Evolutionary conservation across 2,888 invertebrate species (phyloP), one percentile per base, ranked within the genome.

Genomic region (Pandemis heparana): DNA sequence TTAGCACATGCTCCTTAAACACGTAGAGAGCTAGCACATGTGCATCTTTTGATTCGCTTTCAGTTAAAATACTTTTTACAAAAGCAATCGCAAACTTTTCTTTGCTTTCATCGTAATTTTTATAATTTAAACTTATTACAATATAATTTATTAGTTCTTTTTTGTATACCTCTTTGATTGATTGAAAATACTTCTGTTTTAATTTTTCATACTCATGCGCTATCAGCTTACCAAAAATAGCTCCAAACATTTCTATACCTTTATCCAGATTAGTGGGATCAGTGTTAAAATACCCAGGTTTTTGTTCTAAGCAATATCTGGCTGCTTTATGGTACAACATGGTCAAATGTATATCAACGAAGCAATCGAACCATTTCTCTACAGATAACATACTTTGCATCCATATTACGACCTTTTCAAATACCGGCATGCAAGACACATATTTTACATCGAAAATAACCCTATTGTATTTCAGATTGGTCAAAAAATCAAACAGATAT

Each of bases 211-310:
- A 72, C 51, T 53, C 72, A 23, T 38, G 67, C 0, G 67, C 67
- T 38, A 67, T 7, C 0, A 62, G 43, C 38, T 67, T 72, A 1
- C 72, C 72, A n/a, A 62, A 67, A 32, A 62, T n/a, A 46, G 9
- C 5, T 12, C 72, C 72, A 39, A 72, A 67, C 67, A 72, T 72
- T 10, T 72, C 72, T 7, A 72, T 56, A 48, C 53, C 72, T 48
- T 53, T 71, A 18, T 67, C 53, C 14, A 72, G 43, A 56, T 72
- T 67, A 1, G 16, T 23, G 3, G 32, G 8, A 38, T 72, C 53
- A 14, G 18, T 10, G 8, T 43, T 46, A 14, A 62, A 72, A 18
- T 48, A 62, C 4, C 62, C 53, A 6, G 67, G 62, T 38, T 62
- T 43, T 2, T 67, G 51, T 6, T n/a, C 41, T 4, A 67, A 38